A percentile compares a stretch with the other conserved stretches of the same genome.
phyloP scores from a whole-genome alignment of 2,888 invertebrate species.

The Panzeria rudis region DNA sequence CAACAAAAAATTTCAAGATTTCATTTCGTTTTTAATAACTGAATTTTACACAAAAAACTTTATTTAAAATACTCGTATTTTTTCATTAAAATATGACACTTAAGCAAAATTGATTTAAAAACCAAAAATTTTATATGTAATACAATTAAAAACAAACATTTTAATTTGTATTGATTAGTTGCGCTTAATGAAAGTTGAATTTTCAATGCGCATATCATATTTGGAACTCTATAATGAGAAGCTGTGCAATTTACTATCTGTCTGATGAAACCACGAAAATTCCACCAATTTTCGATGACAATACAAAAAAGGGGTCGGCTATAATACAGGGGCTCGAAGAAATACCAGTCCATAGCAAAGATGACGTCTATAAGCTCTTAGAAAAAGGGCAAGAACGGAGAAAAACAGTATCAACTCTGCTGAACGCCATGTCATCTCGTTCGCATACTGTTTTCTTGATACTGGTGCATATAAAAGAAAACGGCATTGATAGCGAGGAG shows the following conservation, averaged over 20 bases:
- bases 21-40: no score
- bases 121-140: no score
- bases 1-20: no score
- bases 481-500: conserved; percentile 94
- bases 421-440: conserved; percentile 97
- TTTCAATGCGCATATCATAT: conserved; percentile 95
- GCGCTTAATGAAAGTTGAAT: conserved; percentile 90
- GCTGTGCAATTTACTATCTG: conserved; percentile 94
- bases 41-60: no score
- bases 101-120: no score
- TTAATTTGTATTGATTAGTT: conserved; percentile 96
- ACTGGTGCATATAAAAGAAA: conserved; percentile 95
- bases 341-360: conserved; percentile 93
- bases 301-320: conserved; percentile 92
- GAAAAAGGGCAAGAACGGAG: conserved; percentile 92
- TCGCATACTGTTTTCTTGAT: conserved; percentile 98
- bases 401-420: conserved; percentile 95
- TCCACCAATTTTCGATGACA: conserved; percentile 91
- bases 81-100: no score
- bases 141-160: no score
- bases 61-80: no score
- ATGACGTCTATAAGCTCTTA: conserved; percentile 94
- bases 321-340: conserved; percentile 97
- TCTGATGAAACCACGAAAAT: conserved; percentile 90
- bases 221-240: conserved; percentile 99